Evolutionary conservation across 2,797 vertebrate species (phyloP).

Genomic region (Hippoglossus hippoglossus): DNA sequence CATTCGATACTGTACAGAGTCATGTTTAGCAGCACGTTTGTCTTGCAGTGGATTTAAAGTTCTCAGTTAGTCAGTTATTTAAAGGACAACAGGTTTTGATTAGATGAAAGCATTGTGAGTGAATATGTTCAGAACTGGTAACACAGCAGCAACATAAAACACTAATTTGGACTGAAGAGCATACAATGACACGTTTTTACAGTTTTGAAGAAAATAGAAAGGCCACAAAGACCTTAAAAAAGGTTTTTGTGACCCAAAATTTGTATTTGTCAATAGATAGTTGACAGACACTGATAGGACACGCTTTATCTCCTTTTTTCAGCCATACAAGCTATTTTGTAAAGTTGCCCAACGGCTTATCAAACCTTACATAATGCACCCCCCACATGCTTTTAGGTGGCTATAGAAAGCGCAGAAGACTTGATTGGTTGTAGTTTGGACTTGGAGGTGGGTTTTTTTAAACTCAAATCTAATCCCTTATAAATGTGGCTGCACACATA

Average conservation of each 20-base stretch:
- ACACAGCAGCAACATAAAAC: too few relatives aligned
- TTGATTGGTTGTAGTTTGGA: constrained; percentile 40
- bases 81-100: too few relatives aligned
- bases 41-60: too few relatives aligned
- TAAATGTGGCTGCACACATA: constrained; percentile 51
- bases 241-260: constrained; percentile 64
- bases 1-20: too few relatives aligned
- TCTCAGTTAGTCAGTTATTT: too few relatives aligned
- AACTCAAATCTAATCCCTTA: constrained; percentile 23
- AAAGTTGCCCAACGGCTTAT: constrained; percentile 17
- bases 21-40: too few relatives aligned
- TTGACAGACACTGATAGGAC: constrained; percentile 37
- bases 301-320: not conserved
- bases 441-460: constrained; percentile 32
- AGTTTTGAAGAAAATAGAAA: constrained; percentile 4
- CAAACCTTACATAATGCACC: constrained; percentile 17
- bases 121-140: too few relatives aligned
- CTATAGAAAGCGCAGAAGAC: not conserved
- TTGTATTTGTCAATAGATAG: constrained; percentile 52
- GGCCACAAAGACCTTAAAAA: constrained; percentile 55
- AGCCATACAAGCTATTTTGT: constrained; percentile 5
- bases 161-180: too few relatives aligned
- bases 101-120: too few relatives aligned
- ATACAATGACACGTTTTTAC: too few relatives aligned
- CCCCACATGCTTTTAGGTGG: constrained; percentile 7